Base-by-base conservation (phyloP, 2,113 vertebrate species). In the Polypterus senegalus region DNA sequence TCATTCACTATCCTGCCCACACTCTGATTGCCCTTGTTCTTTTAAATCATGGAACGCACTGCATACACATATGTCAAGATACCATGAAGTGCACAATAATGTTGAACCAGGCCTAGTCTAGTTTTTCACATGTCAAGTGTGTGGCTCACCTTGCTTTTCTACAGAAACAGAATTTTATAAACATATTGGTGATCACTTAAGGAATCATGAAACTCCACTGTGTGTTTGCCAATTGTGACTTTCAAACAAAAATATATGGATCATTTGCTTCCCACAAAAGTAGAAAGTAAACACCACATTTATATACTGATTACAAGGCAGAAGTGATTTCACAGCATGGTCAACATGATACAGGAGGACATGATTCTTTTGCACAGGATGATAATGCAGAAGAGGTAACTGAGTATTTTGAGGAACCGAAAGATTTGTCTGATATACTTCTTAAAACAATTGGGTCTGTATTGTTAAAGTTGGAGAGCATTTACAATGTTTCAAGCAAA, bases 11-110 rank as follows among this genome's bases (percentile, higher is more conserved):
- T 63, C 60, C 49, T 65, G 63, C 55, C 47, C 60, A 61, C 49
- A 59, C 63, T 11, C 52, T 8, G 10, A 52, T 52, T 48, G 48
- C 52, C 62, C 49, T 46, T 60, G 64, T 54, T 63, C 67, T 10
- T 69, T 66, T 46, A 66, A 69, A 69, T 60, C 61, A 5, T 69
- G 46, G 52, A 63, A 46, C 60, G 5, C 49, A n/a, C 57, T 66
- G 49, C 52, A 54, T 43, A 53, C 65, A 59, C 61, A 66, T 59
- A 43, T 63, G 49, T 59, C 49, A 43, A 66, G 61, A 44, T 49
- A 63, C 27, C 61, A 63, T 59, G 46, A 48, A 66, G 46, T 46
- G 43, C 27, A 59, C 8, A 11, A 62, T 7, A 45, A 54, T 58
- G 11, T 52, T 8, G 10, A 10, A 10, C 51, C 60, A 57, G 10